Evolutionary conservation across 2,113 vertebrate genomes (phyloP).

Genomic region (Oplegnathus fasciatus): DNA sequence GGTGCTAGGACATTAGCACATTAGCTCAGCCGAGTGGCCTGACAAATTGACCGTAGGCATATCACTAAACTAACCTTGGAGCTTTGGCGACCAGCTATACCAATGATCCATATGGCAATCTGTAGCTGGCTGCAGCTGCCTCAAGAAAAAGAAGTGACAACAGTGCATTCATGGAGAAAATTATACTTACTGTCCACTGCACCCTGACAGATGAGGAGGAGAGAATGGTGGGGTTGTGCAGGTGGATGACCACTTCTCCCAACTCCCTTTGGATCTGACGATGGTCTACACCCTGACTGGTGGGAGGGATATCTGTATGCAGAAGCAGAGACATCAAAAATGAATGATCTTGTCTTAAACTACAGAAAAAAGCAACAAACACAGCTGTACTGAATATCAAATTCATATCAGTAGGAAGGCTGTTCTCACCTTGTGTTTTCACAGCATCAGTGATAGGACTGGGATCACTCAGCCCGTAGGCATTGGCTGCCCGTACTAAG

Average conservation of each 20-base stretch:
- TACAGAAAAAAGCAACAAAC: background rate
- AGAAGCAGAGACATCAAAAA: slow-evolving; percentile 16
- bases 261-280: slow-evolving; percentile 97
- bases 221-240: slow-evolving; percentile 97
- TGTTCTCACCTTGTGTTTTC: slow-evolving; percentile 94
- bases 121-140: slow-evolving; percentile 28
- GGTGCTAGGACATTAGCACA: slow-evolving; percentile 38
- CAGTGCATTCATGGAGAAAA: slow-evolving; percentile 4
- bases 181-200: slow-evolving; percentile 96
- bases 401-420: background rate
- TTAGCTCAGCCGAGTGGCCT: slow-evolving; percentile 50
- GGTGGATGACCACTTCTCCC: slow-evolving; percentile 94
- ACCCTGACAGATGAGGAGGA: slow-evolving; percentile 97
- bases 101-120: slow-evolving; percentile 36
- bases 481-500: slow-evolving; percentile 97
- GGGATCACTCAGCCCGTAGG: slow-evolving; percentile 97
- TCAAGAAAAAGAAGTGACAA: slow-evolving; percentile 6
- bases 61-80: slow-evolving; percentile 56
- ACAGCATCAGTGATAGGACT: slow-evolving; percentile 98
- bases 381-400: background rate
- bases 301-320: slow-evolving; percentile 93
- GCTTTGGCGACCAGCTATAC: slow-evolving; percentile 27
- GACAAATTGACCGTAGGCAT: slow-evolving; percentile 54
- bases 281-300: slow-evolving; percentile 97
- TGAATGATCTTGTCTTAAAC: background rate